Conservation (phyloP, 2,797 vertebrate species). For the Premnoplex brunnescens region DNA sequence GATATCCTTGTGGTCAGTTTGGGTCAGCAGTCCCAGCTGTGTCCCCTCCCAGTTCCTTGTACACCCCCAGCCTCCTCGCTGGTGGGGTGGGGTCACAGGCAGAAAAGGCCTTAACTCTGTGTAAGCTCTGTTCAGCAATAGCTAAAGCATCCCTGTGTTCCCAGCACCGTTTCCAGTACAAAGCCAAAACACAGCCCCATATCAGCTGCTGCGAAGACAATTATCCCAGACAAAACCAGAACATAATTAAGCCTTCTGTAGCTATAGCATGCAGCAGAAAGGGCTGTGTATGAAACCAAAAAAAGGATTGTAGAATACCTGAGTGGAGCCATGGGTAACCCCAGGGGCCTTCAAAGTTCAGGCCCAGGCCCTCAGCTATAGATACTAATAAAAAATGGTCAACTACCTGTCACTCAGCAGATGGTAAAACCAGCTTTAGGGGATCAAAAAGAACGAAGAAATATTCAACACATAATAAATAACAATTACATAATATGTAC, state of each 20-base stretch:
- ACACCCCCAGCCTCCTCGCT: rapidly evolving
- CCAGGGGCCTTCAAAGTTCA: neutral
- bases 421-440: neutral
- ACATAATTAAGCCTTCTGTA: neutral
- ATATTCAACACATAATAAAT: neutral
- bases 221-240: neutral
- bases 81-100: neutral
- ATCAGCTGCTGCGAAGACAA: neutral
- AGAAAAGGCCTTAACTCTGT: neutral
- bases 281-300: neutral
- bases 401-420: neutral
- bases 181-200: neutral
- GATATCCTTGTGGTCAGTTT: neutral
- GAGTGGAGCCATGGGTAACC: neutral
- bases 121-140: neutral
- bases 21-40: neutral
- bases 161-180: rapidly evolving
- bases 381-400: rapidly evolving
- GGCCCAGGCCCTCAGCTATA: neutral
- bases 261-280: neutral
- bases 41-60: neutral
- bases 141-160: neutral
- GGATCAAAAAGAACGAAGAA: neutral
- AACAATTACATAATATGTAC: neutral
- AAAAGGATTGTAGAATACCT: neutral